A percentile compares a stretch with the other conserved stretches of the same genome.
Conservation (phyloP, 2,888 invertebrate species). For the Amiota mariae region DNA sequence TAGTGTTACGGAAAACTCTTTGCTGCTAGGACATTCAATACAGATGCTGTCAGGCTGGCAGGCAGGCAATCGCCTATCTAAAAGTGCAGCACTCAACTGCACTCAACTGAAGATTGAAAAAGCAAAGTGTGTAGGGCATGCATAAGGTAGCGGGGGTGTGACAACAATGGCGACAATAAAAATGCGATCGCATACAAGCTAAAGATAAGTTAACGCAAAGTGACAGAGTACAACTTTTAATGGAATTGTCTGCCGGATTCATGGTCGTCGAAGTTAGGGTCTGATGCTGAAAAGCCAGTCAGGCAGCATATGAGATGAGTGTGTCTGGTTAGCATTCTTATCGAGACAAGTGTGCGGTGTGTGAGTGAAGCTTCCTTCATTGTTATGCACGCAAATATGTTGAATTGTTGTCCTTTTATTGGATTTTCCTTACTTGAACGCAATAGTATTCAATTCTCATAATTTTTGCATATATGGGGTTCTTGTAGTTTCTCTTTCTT, state of each 20-base stretch:
- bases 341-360: background rate
- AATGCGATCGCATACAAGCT: conserved; percentile 67
- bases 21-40: conserved; percentile 46
- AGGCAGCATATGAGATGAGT: background rate
- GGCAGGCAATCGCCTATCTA: conserved; percentile 15
- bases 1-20: conserved; percentile 55
- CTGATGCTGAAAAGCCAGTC: no score
- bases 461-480: conserved; percentile 27
- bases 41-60: background rate
- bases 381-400: conserved; percentile 29
- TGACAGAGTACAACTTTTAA: conserved; percentile 68
- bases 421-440: conserved; percentile 16
- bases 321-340: conserved; percentile 17
- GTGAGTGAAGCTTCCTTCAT: conserved; percentile 2
- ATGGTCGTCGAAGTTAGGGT: conserved; percentile 27
- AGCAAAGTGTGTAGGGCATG: conserved; percentile 15
- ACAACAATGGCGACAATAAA: conserved; percentile 65
- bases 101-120: background rate
- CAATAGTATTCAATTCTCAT: conserved; percentile 17
- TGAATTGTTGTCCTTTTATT: conserved; percentile 29
- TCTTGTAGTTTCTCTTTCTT: background rate
- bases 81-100: conserved; percentile 17
- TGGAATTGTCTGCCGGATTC: conserved; percentile 61
- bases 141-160: conserved; percentile 50
- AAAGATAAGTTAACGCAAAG: conserved; percentile 65